Evolutionary conservation across 2,888 invertebrate species (phyloP), one percentile per base, ranked within the genome.

Genomic region (Coenonympha glycerion): DNA sequence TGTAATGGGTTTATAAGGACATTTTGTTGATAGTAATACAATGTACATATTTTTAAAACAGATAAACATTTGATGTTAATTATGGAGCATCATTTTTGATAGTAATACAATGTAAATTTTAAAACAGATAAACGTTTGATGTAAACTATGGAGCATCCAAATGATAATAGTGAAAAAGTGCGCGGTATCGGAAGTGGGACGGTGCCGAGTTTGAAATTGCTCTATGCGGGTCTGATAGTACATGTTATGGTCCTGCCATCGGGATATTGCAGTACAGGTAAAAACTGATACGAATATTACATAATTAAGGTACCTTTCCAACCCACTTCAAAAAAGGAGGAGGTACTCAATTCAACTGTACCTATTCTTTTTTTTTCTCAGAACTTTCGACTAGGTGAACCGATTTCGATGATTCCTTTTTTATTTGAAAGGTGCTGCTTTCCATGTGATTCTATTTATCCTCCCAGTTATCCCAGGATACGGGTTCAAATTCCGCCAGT

Each of bases 191-290:
- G 11, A 24, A 26, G 68, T 59, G 64, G 68, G 54, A 76, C 73
- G 72, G 64, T 58, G 49, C 66, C 58, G 50, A 66, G 66, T 62
- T 55, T 53, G 18, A 41, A 50, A 46, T 46, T 22, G 8, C 49
- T 76, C 51, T 78, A 83, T 81, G 80, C 81, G 80, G 78, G 83
- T 60, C 56, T 84, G 55, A 59, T 82, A 62, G 56, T 79, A 64
- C 67, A 75, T 60, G 69, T 74, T 62, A 73, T 81, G 2, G 3
- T 41, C 9, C 16, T 16, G 71, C 78, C 82, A 71, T 73, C 68
- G 41, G 73, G 75, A 24, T 62, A 76, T 21, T 69, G 79, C 66
- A 65, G 71, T 60, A 53, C 73, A 76, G 82, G 84, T 81, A 63
- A 11, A n/a, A n/a, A 28, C 3, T 28, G 4, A 9, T n/a, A n/a